phyloP scores from a whole-genome alignment of 2,113 vertebrate species.

The Oryzias curvinotus region DNA sequence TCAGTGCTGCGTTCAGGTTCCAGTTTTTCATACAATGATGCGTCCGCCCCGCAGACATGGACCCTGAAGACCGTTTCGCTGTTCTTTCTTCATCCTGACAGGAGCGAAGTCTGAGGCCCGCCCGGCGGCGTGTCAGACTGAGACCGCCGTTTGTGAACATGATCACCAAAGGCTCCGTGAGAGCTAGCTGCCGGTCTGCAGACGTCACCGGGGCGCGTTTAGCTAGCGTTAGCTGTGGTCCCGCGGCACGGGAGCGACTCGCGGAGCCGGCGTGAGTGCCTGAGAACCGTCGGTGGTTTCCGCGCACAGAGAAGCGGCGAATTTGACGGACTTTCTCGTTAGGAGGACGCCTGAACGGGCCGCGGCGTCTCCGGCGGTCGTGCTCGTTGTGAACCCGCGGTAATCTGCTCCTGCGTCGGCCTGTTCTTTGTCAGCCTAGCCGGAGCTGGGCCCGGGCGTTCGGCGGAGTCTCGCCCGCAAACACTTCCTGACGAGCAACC shows the following conservation, averaged over 20 bases:
- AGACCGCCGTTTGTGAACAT: no score
- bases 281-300: neutral
- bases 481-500: slow-evolving; percentile 63
- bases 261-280: neutral
- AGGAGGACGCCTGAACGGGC: slow-evolving; percentile 16
- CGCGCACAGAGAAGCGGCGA: neutral
- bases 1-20: no score
- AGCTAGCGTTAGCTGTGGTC: slow-evolving; percentile 16
- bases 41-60: no score
- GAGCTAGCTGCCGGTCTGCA: neutral
- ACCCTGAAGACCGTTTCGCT: no score
- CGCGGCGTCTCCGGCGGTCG: slow-evolving; percentile 1
- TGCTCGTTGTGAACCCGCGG: slow-evolving; percentile 22
- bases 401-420: slow-evolving; percentile 36
- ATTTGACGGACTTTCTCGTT: slow-evolving; percentile 33
- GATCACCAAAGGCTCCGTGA: neutral
- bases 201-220: neutral
- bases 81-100: no score
- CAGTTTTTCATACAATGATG: no score
- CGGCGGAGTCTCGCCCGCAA: slow-evolving; percentile 32
- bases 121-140: no score
- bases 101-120: no score
- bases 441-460: slow-evolving; percentile 49
- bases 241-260: neutral
- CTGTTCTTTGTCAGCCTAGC: slow-evolving; percentile 65